Percentiles rank a stretch among this genome's conserved stretches.
phyloP scores from a whole-genome alignment of 2,113 vertebrate genomes.

The Prochilodus magdalenae region DNA sequence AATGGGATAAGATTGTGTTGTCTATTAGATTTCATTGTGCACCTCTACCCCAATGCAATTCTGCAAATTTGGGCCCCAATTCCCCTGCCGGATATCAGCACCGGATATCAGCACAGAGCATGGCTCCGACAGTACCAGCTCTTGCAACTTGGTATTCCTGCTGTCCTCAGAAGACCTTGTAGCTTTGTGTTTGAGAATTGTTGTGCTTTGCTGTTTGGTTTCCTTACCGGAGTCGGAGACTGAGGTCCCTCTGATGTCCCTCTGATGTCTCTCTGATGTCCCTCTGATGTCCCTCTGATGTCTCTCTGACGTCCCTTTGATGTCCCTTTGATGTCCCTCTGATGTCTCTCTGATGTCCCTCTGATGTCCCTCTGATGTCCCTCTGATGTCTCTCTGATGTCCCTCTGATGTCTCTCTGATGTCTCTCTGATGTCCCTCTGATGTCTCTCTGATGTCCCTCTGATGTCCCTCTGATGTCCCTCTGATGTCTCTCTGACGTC shows the following conservation, averaged over 20 bases:
- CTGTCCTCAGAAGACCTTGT: not conserved
- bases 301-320: too few species aligned
- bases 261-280: too few species aligned
- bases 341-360: not conserved
- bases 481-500: not conserved
- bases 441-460: not conserved
- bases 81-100: not conserved
- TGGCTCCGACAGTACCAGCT: not conserved
- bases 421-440: not conserved
- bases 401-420: not conserved
- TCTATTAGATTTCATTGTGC: not conserved
- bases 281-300: not conserved
- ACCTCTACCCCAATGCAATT: too few species aligned
- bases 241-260: not conserved
- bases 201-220: not conserved
- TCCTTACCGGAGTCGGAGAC: not conserved
- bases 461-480: not conserved
- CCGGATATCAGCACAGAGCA: not conserved
- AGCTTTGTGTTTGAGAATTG: not conserved
- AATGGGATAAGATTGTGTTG: not conserved
- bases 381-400: not conserved
- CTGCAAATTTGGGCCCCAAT: not conserved
- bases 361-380: not conserved
- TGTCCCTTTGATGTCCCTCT: not conserved
- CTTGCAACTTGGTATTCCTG: not conserved